Evolutionary conservation across 2,113 vertebrate genomes (phyloP).

Genomic region (Tenrec ecaudatus): DNA sequence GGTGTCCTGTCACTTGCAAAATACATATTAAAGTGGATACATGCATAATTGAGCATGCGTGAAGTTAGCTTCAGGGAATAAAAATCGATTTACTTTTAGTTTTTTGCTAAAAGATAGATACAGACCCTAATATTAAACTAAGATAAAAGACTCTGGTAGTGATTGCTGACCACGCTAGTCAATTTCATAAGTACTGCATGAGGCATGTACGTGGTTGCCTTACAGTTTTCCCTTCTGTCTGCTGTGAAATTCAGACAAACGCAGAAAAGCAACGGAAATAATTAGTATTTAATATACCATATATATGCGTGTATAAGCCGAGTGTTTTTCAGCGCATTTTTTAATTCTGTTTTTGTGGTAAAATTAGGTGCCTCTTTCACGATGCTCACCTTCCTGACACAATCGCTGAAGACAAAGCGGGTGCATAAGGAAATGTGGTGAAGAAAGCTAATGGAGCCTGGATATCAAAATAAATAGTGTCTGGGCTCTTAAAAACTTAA

Average conservation of each 20-base stretch:
- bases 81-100: constrained; percentile 10
- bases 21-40: constrained; percentile 80
- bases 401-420: no score
- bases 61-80: constrained; percentile 68
- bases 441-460: no score
- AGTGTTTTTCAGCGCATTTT: no score
- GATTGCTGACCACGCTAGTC: constrained; percentile 24
- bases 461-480: no score
- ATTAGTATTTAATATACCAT: constrained; percentile 46
- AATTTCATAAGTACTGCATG: constrained; percentile 35
- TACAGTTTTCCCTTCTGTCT: background rate
- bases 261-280: background rate
- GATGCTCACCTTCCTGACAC: no score
- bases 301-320: no score
- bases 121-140: constrained; percentile 58
- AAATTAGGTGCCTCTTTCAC: no score
- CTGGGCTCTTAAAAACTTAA: no score
- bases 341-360: no score
- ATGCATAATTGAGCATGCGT: constrained; percentile 82
- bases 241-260: background rate
- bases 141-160: constrained; percentile 72
- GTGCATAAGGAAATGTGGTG: no score
- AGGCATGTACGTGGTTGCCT: background rate
- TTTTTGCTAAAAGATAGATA: constrained; percentile 80
- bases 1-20: constrained; percentile 78